Percentiles rank a stretch among this genome's conserved stretches.
These are phyloP conservation scores for Lepidothrix coronata DNA, from an alignment of 2,113 vertebrate genomes.

Conservation along the genomic window DNA sequence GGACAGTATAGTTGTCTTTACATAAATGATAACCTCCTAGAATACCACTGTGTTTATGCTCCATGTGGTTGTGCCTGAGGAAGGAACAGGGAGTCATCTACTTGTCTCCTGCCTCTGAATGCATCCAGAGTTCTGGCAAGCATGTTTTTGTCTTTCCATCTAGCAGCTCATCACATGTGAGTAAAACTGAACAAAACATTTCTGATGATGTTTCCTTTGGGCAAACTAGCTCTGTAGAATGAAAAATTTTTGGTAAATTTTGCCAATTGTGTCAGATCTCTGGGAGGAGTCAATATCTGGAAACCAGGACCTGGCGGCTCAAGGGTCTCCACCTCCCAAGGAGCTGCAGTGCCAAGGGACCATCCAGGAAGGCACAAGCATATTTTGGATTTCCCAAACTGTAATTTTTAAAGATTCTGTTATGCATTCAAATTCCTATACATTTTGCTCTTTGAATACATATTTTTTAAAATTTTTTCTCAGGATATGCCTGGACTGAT, in stretches of 20 bases:
- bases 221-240: not conserved
- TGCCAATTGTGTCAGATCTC: not conserved
- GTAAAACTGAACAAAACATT: not conserved
- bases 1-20: not conserved
- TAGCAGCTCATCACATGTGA: not conserved
- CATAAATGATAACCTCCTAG: not conserved
- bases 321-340: not conserved
- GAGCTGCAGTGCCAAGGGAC: not conserved
- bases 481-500: not conserved
- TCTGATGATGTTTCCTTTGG: not conserved
- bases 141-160: not conserved
- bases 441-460: not conserved
- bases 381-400: not conserved
- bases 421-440: not conserved
- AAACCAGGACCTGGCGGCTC: not conserved
- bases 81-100: not conserved
- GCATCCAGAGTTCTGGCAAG: not conserved
- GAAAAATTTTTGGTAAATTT: not conserved
- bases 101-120: not conserved
- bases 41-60: not conserved
- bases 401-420: not conserved
- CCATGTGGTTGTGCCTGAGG: not conserved
- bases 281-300: not conserved
- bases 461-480: not conserved
- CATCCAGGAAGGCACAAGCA: not conserved